A percentile compares a stretch with the other conserved stretches of the same genome.
phyloP scores from a whole-genome alignment of 2,113 vertebrate genomes.

The Microcebus jonahi region DNA sequence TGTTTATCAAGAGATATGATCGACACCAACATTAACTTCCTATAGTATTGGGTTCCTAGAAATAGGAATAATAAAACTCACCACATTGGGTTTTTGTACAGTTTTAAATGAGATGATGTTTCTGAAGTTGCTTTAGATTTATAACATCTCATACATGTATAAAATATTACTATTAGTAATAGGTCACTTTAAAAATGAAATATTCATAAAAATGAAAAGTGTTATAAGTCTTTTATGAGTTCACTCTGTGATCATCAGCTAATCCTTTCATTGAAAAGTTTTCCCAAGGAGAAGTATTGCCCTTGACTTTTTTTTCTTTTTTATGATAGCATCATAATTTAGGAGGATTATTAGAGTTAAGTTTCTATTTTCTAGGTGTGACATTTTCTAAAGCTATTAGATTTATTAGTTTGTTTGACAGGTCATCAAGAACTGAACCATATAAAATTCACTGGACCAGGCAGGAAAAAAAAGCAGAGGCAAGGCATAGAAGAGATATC shows the following conservation, averaged over 20 bases:
- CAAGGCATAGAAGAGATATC: background rate
- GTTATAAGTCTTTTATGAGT: background rate
- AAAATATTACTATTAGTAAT: background rate
- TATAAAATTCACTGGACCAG: background rate
- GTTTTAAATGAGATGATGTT: background rate
- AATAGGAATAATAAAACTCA: background rate
- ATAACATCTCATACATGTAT: background rate
- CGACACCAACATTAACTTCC: background rate
- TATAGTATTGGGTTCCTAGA: background rate
- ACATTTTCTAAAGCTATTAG: slow-evolving; percentile 22
- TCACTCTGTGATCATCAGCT: background rate
- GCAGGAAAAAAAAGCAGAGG: background rate
- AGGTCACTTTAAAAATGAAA: slow-evolving; percentile 11
- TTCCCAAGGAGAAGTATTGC: slow-evolving; percentile 43
- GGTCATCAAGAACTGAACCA: background rate
- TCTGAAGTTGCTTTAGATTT: background rate
- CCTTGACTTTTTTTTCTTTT: background rate
- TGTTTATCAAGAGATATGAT: background rate
- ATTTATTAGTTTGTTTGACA: slow-evolving; percentile 54
- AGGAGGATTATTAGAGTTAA: background rate
- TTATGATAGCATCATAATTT: slow-evolving; percentile 13
- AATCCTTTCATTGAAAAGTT: background rate
- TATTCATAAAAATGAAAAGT: background rate
- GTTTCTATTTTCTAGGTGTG: slow-evolving; percentile 43
- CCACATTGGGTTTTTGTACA: background rate